Evolutionary conservation across 2,797 vertebrate species (phyloP).

Genomic region (Coregonus sp.): DNA sequence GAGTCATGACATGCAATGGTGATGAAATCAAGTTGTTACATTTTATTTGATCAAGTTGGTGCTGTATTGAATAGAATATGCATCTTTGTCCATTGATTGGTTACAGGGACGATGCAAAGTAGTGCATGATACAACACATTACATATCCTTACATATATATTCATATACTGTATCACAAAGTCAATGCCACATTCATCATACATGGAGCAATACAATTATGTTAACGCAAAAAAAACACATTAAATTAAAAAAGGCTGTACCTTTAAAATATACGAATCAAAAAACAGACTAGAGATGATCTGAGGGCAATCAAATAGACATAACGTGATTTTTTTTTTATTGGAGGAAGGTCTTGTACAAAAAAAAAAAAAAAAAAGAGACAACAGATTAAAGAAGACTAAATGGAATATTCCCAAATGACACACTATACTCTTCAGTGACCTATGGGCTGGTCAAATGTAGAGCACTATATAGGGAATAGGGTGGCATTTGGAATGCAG

Average conservation of each 20-base stretch:
- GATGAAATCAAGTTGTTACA: background rate
- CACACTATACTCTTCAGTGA: background rate
- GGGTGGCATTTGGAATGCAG: background rate
- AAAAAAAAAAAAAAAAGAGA: constrained; percentile 15
- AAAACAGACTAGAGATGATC: background rate
- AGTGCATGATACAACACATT: constrained; percentile 10
- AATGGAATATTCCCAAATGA: constrained; percentile 14
- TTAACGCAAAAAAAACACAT: constrained; percentile 15
- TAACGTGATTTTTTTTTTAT: background rate
- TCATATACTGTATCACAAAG: background rate
- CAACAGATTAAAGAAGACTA: background rate
- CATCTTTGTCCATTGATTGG: background rate
- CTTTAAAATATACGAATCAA: constrained; percentile 2
- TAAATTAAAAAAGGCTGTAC: constrained; percentile 4
- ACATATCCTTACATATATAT: constrained; percentile 16
- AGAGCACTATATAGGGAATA: background rate
- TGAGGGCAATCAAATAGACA: background rate
- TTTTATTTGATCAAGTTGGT: constrained; percentile 17
- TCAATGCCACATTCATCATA: constrained; percentile 15
- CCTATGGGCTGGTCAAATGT: no score
- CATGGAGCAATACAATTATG: constrained; percentile 29
- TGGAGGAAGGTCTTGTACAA: constrained; percentile 1
- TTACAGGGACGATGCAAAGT: background rate
- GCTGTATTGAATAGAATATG: background rate
- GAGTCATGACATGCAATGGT: background rate